phyloP scores from a whole-genome alignment of 2,797 vertebrate species.

The Diplodus puntazzo region DNA sequence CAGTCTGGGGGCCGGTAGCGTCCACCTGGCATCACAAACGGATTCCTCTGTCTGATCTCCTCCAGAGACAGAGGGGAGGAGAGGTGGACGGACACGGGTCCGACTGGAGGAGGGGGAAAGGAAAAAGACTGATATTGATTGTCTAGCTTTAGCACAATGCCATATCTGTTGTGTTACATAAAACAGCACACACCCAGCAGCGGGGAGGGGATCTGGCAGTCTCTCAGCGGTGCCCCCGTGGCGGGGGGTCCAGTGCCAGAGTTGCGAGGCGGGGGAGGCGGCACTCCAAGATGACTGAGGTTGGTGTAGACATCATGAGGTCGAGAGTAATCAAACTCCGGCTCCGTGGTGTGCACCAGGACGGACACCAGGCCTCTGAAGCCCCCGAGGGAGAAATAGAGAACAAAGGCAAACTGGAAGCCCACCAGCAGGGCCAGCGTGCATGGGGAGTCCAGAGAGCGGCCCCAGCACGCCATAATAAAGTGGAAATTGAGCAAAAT shows the following conservation, averaged over 20 bases:
- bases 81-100: conserved; percentile 92
- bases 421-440: conserved; percentile 93
- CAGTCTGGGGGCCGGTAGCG: conserved; percentile 90
- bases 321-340: conserved; percentile 92
- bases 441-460: conserved; percentile 90
- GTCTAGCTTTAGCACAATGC: neutral
- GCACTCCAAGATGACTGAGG: conserved; percentile 88
- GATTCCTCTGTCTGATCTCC: conserved; percentile 91
- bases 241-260: conserved; percentile 65
- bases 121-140: neutral
- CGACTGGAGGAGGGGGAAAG: conserved; percentile 83
- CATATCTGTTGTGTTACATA: neutral
- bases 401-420: conserved; percentile 97
- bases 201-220: conserved; percentile 92
- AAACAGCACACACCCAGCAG: conserved; percentile 83
- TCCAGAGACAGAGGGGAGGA: conserved; percentile 88
- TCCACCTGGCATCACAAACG: conserved; percentile 88
- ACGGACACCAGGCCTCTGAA: conserved; percentile 93
- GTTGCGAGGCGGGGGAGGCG: conserved; percentile 79
- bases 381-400: conserved; percentile 96
- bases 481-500: neutral
- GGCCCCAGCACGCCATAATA: conserved; percentile 85
- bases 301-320: conserved; percentile 96
- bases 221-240: conserved; percentile 78
- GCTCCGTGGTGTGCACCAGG: conserved; percentile 88